phyloP scores from a whole-genome alignment of 2,113 vertebrate species.

The Campylorhamphus procurvoides region DNA sequence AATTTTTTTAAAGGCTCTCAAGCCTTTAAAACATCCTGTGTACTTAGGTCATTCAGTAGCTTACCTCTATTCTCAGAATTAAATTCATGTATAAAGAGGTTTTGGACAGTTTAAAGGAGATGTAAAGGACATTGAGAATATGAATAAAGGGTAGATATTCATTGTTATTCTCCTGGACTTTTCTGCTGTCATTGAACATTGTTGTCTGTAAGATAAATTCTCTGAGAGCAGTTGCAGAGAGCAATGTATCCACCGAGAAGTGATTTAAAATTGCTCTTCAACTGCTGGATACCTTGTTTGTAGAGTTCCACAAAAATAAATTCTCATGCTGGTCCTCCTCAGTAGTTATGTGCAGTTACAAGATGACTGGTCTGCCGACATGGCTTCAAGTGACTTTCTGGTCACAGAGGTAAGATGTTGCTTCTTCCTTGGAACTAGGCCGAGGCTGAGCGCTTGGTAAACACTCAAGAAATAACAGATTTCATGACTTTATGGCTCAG shows the following conservation, averaged over 20 bases:
- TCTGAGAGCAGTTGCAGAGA: neutral
- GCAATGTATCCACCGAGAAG: conserved; percentile 14
- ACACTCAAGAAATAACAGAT: neutral
- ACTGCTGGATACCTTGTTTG: conserved; percentile 24
- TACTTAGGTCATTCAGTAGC: neutral
- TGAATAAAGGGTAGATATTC: conserved; percentile 31
- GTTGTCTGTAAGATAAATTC: conserved; percentile 30
- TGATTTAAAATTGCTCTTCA: conserved; percentile 47
- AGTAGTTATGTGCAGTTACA: neutral
- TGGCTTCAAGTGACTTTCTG: conserved; percentile 12
- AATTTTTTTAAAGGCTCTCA: neutral
- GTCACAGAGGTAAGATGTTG: neutral
- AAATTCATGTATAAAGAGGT: neutral
- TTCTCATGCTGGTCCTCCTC: neutral
- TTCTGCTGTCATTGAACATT: neutral
- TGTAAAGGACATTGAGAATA: conserved; percentile 30
- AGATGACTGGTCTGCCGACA: neutral
- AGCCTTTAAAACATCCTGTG: neutral
- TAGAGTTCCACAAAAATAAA: conserved; percentile 34
- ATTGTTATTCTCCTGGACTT: conserved; percentile 32
- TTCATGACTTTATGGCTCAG: neutral
- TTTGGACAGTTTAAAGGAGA: conserved; percentile 24
- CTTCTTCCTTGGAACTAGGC: neutral
- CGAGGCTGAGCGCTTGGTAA: neutral
- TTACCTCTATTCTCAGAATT: neutral